These are phyloP conservation scores for Nezara viridula DNA, from an alignment of 2,888 invertebrate genomes.

Conservation along the genomic window DNA sequence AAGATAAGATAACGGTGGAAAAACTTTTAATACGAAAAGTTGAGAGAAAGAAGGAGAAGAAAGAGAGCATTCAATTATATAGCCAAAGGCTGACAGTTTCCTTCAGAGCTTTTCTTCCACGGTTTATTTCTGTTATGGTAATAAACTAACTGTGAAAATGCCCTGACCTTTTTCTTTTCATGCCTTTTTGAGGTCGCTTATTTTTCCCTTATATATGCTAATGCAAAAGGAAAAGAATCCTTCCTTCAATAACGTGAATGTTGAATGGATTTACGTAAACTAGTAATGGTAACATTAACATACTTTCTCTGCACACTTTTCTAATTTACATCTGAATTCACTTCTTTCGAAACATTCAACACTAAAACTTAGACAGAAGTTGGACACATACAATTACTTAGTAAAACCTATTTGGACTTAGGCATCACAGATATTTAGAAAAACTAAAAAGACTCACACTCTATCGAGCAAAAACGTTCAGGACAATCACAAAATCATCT, in stretches of 20 bases:
- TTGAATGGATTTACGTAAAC: background rate
- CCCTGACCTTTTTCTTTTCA: constrained; percentile 18
- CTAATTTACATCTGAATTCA: too few relatives aligned
- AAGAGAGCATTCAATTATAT: constrained; percentile 2
- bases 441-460: too few relatives aligned
- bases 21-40: constrained; percentile 34
- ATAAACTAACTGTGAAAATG: constrained; percentile 13
- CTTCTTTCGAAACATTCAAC: too few relatives aligned
- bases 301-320: too few relatives aligned
- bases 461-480: too few relatives aligned
- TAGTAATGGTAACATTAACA: background rate
- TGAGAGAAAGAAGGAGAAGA: background rate
- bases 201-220: background rate
- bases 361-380: too few relatives aligned
- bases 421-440: too few relatives aligned
- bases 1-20: constrained; percentile 3
- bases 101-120: background rate
- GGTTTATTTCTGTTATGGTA: constrained; percentile 16
- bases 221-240: background rate
- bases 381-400: too few relatives aligned
- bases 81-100: background rate
- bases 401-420: too few relatives aligned
- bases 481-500: too few relatives aligned
- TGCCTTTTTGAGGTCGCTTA: background rate
- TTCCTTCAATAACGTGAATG: background rate